Base-by-base conservation (phyloP, 2,113 vertebrate genomes). In the Fulica atra region DNA sequence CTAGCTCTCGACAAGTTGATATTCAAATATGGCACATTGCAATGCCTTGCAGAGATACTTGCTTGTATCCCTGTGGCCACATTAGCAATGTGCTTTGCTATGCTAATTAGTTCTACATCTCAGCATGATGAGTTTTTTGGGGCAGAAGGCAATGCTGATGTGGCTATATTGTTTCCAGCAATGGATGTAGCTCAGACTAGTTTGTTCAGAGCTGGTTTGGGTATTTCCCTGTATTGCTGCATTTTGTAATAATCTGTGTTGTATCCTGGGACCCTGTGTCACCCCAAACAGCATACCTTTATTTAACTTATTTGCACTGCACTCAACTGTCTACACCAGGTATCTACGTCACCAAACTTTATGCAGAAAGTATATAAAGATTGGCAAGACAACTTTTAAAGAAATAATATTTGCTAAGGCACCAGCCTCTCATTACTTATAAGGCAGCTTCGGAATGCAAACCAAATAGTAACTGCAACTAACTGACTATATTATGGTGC, bases 31-130 rank as follows among this genome's bases (percentile, higher is more conserved):
- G 36, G 54, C 68, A 89, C 46, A 31, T 77, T 54, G 14, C 76
- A 86, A 28, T 89, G n/a, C 76, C 88, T 94, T 92, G 82, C 85
- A 76, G 79, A 94, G 74, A 83, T 59, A 50, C 66, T 96, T 60
- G 26, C 19, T 85, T 69, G 31, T 80, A 59, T 90, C 90, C 56
- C 64, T 59, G 42, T n/a, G 68, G 51, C 80, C 60, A 66, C 72
- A 88, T 81, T 88, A 93, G 29, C 82, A 71, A 21, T 51, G 40
- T 81, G 23, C 42, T 74, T 80, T 92, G 36, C 36, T 78, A 8
- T 11, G 42, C 57, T 85, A 81, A 90, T 94, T 86, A 83, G 40
- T 70, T 90, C 46, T 86, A 31, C 40, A 56, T 66, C 60, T 83
- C 92, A 88, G 56, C 60, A 8, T 46, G 68, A 83, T 36, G 63